Base-by-base conservation (phyloP, 2,888 invertebrate species). In the Sphaeridia pumilis region DNA sequence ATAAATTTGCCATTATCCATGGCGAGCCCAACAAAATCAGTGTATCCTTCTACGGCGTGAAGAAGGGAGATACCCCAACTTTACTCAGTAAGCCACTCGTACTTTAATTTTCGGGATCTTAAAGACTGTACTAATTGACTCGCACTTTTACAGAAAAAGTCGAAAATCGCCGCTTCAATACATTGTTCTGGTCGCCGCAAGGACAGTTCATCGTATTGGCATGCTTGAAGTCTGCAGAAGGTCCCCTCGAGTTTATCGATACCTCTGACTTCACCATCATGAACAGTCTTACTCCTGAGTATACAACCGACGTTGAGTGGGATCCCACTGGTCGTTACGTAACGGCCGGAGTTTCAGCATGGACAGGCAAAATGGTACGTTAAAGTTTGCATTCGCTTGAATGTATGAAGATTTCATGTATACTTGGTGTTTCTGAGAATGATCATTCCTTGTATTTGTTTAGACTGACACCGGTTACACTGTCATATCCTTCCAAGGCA, bases 271-370 rank as follows among this genome's bases (percentile, higher is more conserved):
- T 93, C 71, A 83, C 90, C 4, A 80, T 90, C n/a, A 93, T 93
- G 86, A 86, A 87, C 67, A 82, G 85, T 12, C 84, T 86, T 0
- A 94, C 94, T 70, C 95, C 97, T 72, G 94, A 88, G 72, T 73
- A 75, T 72, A 82, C 83, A 70, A 90, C 93, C 0, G 92, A 95
- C 69, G 89, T 97, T 1, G 95, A 95, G 71, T 99, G 98, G 98
- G 98, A 99, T 73, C 97, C 98, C 1, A 98, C 97, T 2, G 98
- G 98, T 1, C 81, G 98, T 58, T 98, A 90, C 69, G 90, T 98
- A 14, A 87, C 88, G 49, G 93, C 95, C 0, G 89, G 86, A 1
- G 93, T 95, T 20, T 93, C 93, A 1, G 85, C 85, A 58, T 94
- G 94, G 83, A 94, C 92, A 68, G 87, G 89, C 58, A 94, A 92